Evolutionary conservation across 2,113 vertebrate species (phyloP), one percentile per base, ranked within the genome.

Genomic region (Entomyzon cyanotis): DNA sequence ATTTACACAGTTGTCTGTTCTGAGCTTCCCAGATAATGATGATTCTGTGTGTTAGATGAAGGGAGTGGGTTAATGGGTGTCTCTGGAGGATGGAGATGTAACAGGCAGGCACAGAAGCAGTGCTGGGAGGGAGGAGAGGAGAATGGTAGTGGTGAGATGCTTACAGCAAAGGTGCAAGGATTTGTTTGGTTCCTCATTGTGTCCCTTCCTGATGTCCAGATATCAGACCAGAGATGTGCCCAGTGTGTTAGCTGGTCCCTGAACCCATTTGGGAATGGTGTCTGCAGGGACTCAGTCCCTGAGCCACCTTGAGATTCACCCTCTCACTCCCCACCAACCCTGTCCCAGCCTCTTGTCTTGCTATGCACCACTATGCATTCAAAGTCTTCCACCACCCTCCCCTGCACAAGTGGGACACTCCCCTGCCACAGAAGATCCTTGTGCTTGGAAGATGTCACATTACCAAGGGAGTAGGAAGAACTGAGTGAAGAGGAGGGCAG

Each of bases 381-480:
- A 10, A 42, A 70, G 12, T 49, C 8, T 70, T 79, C 31, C 41
- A 31, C 49, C 27, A 79, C 15, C 5, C 5, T n/a, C 11, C 15
- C 8, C 42, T 75, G 25, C 39, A 46, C 16, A 85, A 33, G 13
- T 53, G 41, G 19, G 44, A 52, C 39, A 12, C 56, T 24, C 15
- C 3, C 21, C 12, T 35, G 49, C 7, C 2, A 15, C 3, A 3
- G 59, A 65, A 65, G n/a, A n/a, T n/a, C 12, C 8, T 24, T 0
- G 0, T 56, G 25, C 30, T 70, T 90, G 35, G 37, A 91, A 95
- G 12, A 7, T 65, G 25, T 28, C 37, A 14, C 8, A 9, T 68
- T 60, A 35, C 37, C 16, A 50, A 58, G 6, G 15, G 5, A 6
- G 11, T 42, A 18, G 15, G 25, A 92, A 85, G 11, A 87, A 53